Evolutionary conservation across 2,113 vertebrate genomes (phyloP).

Genomic region (Anser brachyrhynchus): DNA sequence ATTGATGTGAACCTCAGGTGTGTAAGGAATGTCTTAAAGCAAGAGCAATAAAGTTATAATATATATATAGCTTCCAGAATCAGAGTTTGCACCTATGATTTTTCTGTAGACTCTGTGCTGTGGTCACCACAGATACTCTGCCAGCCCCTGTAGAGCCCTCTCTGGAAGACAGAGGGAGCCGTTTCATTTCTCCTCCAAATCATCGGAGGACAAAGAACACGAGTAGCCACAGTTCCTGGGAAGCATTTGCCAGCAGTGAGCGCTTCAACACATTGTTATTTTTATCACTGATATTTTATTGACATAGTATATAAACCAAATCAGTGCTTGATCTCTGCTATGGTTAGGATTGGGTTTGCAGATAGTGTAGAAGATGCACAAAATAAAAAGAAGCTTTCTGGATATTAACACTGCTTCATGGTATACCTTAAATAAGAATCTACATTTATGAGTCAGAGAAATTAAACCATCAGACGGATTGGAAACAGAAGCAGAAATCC

Average conservation of each 20-base stretch:
- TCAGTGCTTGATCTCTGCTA: neutral
- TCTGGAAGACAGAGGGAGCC: neutral
- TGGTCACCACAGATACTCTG: neutral
- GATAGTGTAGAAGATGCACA: neutral
- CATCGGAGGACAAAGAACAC: neutral
- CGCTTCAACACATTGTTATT: neutral
- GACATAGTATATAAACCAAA: neutral
- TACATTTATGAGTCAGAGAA: neutral
- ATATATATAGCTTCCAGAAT: neutral
- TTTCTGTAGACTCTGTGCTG: neutral
- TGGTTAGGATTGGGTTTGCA: neutral
- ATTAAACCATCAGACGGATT: neutral
- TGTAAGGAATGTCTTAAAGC: neutral
- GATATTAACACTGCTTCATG: neutral
- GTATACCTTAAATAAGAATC: conserved; percentile 7
- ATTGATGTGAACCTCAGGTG: rapidly evolving
- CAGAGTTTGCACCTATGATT: neutral
- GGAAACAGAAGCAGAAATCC: conserved; percentile 12
- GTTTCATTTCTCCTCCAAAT: neutral
- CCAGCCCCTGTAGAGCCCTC: neutral
- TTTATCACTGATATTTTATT: neutral
- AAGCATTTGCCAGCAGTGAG: neutral
- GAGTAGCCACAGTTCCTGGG: neutral
- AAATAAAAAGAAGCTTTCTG: neutral
- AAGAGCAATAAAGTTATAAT: neutral